phyloP scores from a whole-genome alignment of 2,113 vertebrate species.

The Eretmochelys imbricata region DNA sequence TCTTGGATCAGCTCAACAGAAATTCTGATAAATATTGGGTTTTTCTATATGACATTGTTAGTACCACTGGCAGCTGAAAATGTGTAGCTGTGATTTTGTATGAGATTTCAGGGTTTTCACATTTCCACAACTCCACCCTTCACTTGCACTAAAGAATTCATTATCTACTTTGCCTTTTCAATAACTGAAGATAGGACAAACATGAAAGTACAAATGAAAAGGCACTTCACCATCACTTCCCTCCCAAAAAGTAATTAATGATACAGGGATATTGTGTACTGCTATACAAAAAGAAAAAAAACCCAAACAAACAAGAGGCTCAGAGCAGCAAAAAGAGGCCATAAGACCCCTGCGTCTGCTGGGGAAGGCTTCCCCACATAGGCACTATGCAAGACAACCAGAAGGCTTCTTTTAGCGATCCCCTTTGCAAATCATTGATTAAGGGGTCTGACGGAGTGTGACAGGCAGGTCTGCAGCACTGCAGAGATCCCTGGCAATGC shows the following conservation, averaged over 20 bases:
- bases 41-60: background rate
- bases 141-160: background rate
- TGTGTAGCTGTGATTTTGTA: too few relatives aligned
- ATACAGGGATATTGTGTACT: accelerated
- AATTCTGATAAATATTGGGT: background rate
- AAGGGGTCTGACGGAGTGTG: background rate
- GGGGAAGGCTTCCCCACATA: background rate
- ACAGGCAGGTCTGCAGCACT: background rate
- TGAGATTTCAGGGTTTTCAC: accelerated
- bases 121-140: background rate
- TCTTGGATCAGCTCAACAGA: background rate
- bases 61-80: background rate
- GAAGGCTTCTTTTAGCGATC: background rate
- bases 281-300: accelerated
- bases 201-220: too few relatives aligned
- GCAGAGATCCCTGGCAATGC: background rate
- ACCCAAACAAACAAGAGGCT: background rate
- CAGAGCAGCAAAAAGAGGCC: background rate
- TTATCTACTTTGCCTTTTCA: background rate
- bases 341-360: background rate
- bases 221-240: background rate
- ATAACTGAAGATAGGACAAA: accelerated
- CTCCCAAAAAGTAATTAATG: accelerated
- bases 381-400: background rate
- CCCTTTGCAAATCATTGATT: background rate